Conservation (phyloP, 2,113 vertebrate species). For the Cebidichthys violaceus region DNA sequence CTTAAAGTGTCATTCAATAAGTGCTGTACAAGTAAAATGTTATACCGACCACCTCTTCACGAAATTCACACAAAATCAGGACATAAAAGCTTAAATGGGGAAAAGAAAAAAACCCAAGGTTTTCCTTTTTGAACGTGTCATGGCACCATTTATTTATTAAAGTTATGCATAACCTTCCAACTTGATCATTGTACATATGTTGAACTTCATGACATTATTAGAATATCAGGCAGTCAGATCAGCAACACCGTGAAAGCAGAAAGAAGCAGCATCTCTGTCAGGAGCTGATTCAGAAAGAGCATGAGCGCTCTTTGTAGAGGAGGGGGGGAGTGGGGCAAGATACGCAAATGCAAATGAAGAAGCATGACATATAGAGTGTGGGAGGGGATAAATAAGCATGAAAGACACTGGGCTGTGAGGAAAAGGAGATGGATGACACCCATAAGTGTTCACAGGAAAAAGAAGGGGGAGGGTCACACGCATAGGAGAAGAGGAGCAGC, state of each 20-base stretch:
- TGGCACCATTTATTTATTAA: conserved; percentile 82
- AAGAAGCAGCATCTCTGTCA: conserved; percentile 66
- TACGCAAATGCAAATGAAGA: conserved; percentile 58
- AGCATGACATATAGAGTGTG: conserved; percentile 60
- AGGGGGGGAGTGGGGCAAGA: conserved; percentile 30
- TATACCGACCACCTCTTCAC: background rate
- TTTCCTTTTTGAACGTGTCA: conserved; percentile 70
- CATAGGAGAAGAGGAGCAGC: conserved; percentile 51
- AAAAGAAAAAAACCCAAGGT: background rate
- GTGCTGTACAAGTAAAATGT: background rate
- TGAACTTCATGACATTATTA: conserved; percentile 81
- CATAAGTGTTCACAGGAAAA: conserved; percentile 60
- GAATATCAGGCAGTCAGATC: conserved; percentile 74
- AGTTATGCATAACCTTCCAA: conserved; percentile 81
- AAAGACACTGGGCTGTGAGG: conserved; percentile 52
- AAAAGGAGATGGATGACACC: conserved; percentile 53
- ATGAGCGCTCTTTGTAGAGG: conserved; percentile 46
- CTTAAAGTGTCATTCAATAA: conserved; percentile 15
- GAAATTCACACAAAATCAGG: background rate
- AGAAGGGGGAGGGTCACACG: conserved; percentile 42
- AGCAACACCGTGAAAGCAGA: conserved; percentile 56
- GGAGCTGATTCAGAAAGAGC: conserved; percentile 64
- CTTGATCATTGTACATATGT: conserved; percentile 79
- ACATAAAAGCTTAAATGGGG: background rate
- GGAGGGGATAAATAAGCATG: conserved; percentile 59